Evolutionary conservation across 1,140 invertebrate species (phyloP).

Genomic region (Leguminivora glycinivorella): DNA sequence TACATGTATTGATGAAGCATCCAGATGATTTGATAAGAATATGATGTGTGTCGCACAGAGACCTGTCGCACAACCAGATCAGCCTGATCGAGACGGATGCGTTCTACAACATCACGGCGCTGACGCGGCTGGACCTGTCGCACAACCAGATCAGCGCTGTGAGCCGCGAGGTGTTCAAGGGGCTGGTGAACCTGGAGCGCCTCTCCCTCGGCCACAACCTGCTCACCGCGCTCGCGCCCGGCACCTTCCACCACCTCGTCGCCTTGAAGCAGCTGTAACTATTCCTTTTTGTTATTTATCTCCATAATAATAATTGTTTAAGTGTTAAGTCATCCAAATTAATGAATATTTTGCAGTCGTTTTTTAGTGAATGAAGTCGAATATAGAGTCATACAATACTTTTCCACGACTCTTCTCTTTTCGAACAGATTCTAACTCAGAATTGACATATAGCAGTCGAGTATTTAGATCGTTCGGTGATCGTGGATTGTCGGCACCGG

Average conservation of each 20-base stretch:
- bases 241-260: slow-evolving; percentile 84
- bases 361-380: too few species aligned
- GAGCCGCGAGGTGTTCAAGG: slow-evolving; percentile 82
- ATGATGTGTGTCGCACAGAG: slow-evolving; percentile 70
- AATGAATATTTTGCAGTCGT: too few species aligned
- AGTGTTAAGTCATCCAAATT: too few species aligned
- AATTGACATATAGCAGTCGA: too few species aligned
- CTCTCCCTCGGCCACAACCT: slow-evolving; percentile 85
- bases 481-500: too few species aligned
- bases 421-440: too few species aligned
- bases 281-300: slow-evolving; percentile 29
- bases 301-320: too few species aligned
- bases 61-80: slow-evolving; percentile 90
- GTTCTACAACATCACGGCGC: slow-evolving; percentile 83
- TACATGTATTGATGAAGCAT: too few species aligned
- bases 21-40: too few species aligned
- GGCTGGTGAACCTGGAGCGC: slow-evolving; percentile 82
- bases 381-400: too few species aligned
- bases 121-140: slow-evolving; percentile 86
- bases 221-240: slow-evolving; percentile 82
- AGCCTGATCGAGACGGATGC: slow-evolving; percentile 85
- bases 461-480: too few species aligned
- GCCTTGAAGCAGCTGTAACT: slow-evolving; percentile 86
- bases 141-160: slow-evolving; percentile 83
- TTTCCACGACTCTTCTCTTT: too few species aligned